Base-by-base conservation (phyloP, 92 coral and sea anemone species). In the Chrysogorgia sp. region DNA sequence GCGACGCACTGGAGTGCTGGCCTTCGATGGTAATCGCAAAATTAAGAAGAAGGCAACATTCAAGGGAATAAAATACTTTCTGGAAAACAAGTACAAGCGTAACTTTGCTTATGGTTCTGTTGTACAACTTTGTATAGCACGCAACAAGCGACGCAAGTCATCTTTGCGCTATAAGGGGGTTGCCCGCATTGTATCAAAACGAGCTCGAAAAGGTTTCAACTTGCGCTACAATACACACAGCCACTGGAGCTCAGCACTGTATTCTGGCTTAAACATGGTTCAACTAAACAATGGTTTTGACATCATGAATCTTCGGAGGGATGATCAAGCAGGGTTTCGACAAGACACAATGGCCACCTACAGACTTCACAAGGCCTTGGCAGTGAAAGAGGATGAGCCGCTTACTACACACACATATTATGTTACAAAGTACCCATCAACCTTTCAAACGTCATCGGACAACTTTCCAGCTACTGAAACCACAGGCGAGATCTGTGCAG, bases 121-220 rank as follows among this genome's bases (percentile, higher is more conserved):
- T 26, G 92, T 85, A 7, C 92, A 89, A 58, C 82, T 89, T 21
- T 89, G 92, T 37, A 63, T 78, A 26, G 88, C 92, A 0, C 71
- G 76, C 25, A 89, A 85, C 56, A 82, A 80, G 86, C 70, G 84
- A 23, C 74, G 86, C n/a, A 66, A 66, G 48, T 84, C 92, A 35
- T 77, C 87, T 21, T 49, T 22, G 28, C 35, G 87, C 17, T 88
- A 81, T 71, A 61, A 85, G 43, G 84, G 83, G 6, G 53, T 81
- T 52, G 81, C 81, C 14, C 49, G 68, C 55, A 3, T 76, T 37
- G 52, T 76, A 19, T 49, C 69, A 43, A 58, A 76, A 17, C 53
- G 71, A 19, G 71, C 81, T 37, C 66, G 81, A 76, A 76, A 59
- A 40, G 81, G 81, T 10, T 76, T 76, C 57, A 59, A 43, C 71